Conservation (phyloP, 1,140 invertebrate species). For the Aphelinus certus region DNA sequence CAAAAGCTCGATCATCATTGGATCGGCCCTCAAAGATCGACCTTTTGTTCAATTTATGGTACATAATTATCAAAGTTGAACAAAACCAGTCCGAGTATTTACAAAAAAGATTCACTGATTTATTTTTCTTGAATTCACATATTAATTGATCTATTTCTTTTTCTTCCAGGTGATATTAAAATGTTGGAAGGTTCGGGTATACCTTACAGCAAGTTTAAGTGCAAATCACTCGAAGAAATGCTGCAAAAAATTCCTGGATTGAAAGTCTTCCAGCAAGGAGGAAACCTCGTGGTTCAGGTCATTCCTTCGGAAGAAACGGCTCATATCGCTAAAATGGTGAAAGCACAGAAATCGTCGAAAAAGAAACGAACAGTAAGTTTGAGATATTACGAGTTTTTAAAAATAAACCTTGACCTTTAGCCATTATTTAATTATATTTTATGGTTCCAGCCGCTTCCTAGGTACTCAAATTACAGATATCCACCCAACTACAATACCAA, state of each 20-base stretch:
- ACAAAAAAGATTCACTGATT: neutral
- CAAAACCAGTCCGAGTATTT: no score
- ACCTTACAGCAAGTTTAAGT: conserved; percentile 33
- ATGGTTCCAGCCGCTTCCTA: no score
- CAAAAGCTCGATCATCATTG: no score
- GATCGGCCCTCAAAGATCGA: no score
- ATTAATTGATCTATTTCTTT: neutral
- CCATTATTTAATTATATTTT: no score
- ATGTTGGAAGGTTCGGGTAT: conserved; percentile 31
- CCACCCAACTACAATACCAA: neutral
- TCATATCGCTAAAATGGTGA: conserved; percentile 70
- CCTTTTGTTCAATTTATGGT: no score
- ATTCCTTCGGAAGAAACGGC: conserved; percentile 66
- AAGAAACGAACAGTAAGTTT: conserved; percentile 54
- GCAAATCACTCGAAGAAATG: conserved; percentile 20
- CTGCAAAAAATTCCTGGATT: conserved; percentile 8
- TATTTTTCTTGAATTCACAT: neutral
- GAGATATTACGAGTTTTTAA: no score
- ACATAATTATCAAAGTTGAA: no score
- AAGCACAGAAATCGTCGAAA: conserved; percentile 65
- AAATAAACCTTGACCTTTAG: no score
- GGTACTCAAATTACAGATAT: conserved; percentile 17
- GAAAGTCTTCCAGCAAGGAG: neutral
- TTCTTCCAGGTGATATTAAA: conserved; percentile 31
- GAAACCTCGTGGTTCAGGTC: conserved; percentile 51